Base-by-base conservation (phyloP, 2,888 invertebrate genomes). In the Drepana falcataria region DNA sequence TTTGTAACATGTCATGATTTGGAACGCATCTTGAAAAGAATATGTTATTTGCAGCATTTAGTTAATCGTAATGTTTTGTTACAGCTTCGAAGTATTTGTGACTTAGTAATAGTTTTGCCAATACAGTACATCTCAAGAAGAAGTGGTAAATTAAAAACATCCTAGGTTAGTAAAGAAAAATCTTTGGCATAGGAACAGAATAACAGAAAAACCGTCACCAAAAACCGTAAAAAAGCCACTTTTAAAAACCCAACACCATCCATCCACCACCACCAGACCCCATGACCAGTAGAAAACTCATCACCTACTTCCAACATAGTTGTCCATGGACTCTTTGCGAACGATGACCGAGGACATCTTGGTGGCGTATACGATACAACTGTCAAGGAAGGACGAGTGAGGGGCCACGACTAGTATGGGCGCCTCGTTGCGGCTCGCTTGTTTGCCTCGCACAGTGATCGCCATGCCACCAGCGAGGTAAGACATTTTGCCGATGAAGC, bases 311-410 rank as follows among this genome's bases (percentile, higher is more conserved):
- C 97, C 96, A 81, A 96, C 95, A 77, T 96, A 94, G 69, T 96
- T 96, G 80, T 96, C 95, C 83, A 94, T 93, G 81, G 96, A 95
- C 79, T 96, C 96, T 69, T 94, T 93, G 79, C 96, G 93, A 63
- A 96, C 96, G 83, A 97, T 96, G 79, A 96, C 95, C 9, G 96
- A 95, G 5, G 96, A 95, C 85, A 96, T 95, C 78, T 94, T 94
- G 56, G 96, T 94, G 65, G 95, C 94, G 81, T 96, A 95, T 73
- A 96, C 95, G 68, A 96, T 94, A 72, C 97, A 94, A 71, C 96
- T 95, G 86, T 98, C 98, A 74, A 97, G 93, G 91, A 96, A 97
- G 4, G 96, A 95, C 56, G 97, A 96, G 85, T 98, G 98, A 2
- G 98, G 97, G 1, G 97, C 97, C 53, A 95, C 93, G 54, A 96